Evolutionary conservation across 2,113 vertebrate species (phyloP), one percentile per base, ranked within the genome.

Genomic region (Platysteira castanea): DNA sequence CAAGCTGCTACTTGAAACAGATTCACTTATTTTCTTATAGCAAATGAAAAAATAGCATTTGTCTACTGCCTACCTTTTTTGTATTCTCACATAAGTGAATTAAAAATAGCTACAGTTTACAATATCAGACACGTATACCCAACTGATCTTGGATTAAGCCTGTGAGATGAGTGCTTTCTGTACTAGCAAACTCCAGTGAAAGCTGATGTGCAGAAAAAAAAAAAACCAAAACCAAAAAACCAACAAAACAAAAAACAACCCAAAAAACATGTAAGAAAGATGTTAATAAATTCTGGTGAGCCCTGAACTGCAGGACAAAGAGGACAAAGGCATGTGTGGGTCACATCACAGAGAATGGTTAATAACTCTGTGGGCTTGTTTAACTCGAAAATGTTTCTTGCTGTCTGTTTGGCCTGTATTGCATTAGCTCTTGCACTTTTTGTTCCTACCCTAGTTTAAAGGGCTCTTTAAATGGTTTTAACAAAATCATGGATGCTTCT

Each of bases 91-190:
- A 22, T 35, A 65, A 82, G 37, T 56, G 65, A 91, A 76, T 68
- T 91, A 60, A 89, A 94, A 90, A 78, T 85, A 90, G 75, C 42
- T 91, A 7, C 39, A 70, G 35, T 88, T 95, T 50, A 65, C 67
- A 77, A 4, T 63, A 67, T 81, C n/a, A 31, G 90, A 84, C 47
- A 75, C 12, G 3, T 70, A 81, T 74, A 70, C 42, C 52, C 52
- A 57, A 35, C 57, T 64, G 73, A 88, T 67, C 76, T 70, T 92
- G 92, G 90, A 93, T 95, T 90, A 81, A 97, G 35, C 83, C 79
- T 91, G 82, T 93, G 95, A 94, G 85, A 92, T 95, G 95, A 95
- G 89, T 88, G 89, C 63, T 84, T 69, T 92, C 52, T 81, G 20
- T 93, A 33, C 44, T 59, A 37, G 31, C 87, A 46, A 92, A 78